Percentiles rank a stretch among this genome's conserved stretches.
phyloP scores from a whole-genome alignment of 2,888 invertebrate genomes.

The Polyommatus iphigenia region DNA sequence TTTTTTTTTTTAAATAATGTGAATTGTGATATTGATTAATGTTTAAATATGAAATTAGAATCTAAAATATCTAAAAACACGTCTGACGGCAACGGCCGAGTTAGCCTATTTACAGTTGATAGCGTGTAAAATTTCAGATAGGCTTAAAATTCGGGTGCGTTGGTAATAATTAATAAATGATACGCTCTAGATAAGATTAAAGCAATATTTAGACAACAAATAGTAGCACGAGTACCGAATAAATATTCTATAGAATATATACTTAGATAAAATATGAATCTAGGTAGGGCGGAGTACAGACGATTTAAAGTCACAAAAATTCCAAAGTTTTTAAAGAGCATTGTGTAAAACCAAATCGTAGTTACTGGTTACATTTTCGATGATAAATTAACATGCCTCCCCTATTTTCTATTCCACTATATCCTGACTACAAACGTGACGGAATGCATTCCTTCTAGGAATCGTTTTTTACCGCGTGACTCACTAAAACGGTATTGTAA shows the following conservation, averaged over 20 bases:
- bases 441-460: conserved; percentile 62
- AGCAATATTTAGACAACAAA: conserved; percentile 26
- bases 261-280: neutral
- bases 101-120: conserved; percentile 48
- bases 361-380: neutral
- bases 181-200: conserved; percentile 41
- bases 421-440: conserved; percentile 53
- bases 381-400: neutral
- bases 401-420: neutral
- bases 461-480: conserved; percentile 53
- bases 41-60: conserved; percentile 23
- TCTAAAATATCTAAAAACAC: conserved; percentile 41
- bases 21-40: conserved; percentile 1
- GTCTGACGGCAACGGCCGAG: conserved; percentile 38
- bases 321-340: neutral
- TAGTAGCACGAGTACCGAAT: neutral
- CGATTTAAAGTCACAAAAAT: neutral
- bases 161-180: conserved; percentile 61
- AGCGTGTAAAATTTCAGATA: conserved; percentile 45
- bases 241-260: neutral
- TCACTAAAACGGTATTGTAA: conserved; percentile 66
- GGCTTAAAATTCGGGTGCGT: conserved; percentile 54
- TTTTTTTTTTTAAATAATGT: neutral
- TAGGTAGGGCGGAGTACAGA: neutral
- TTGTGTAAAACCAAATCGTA: neutral